Conservation (phyloP, 2,113 vertebrate species). For the Mustela nigripes region DNA sequence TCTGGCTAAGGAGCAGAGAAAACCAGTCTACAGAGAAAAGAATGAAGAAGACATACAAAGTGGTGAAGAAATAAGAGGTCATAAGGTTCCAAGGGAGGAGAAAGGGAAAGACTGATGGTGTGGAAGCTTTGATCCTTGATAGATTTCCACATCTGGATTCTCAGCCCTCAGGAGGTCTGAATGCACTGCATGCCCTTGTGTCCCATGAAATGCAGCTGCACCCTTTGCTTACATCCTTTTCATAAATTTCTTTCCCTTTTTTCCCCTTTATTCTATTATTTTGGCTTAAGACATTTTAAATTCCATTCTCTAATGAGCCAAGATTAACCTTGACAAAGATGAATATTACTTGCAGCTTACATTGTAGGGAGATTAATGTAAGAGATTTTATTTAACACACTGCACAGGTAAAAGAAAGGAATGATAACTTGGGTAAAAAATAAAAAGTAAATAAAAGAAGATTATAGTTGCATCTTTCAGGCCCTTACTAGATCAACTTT, state of each 20-base stretch:
- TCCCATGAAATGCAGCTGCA: background rate
- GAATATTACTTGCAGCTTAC: background rate
- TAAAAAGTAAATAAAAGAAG: background rate
- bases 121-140: slow-evolving; percentile 26
- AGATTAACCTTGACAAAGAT: slow-evolving; percentile 11
- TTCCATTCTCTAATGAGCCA: slow-evolving; percentile 11
- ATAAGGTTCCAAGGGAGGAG: background rate
- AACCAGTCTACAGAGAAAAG: background rate
- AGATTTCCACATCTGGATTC: background rate
- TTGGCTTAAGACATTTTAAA: slow-evolving; percentile 10
- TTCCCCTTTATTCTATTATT: background rate
- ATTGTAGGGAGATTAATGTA: background rate
- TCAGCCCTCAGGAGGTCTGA: background rate
- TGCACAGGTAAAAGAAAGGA: background rate
- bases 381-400: background rate
- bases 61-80: background rate
- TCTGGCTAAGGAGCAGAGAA: background rate
- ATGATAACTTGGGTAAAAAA: background rate
- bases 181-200: background rate
- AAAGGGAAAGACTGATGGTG: background rate
- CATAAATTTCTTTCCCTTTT: background rate
- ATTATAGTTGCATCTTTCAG: background rate
- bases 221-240: background rate
- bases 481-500: slow-evolving; percentile 49
- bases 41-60: background rate